These are phyloP conservation scores for Caiman crocodilus DNA, from an alignment of 2,797 vertebrate species.

Conservation along the genomic window DNA sequence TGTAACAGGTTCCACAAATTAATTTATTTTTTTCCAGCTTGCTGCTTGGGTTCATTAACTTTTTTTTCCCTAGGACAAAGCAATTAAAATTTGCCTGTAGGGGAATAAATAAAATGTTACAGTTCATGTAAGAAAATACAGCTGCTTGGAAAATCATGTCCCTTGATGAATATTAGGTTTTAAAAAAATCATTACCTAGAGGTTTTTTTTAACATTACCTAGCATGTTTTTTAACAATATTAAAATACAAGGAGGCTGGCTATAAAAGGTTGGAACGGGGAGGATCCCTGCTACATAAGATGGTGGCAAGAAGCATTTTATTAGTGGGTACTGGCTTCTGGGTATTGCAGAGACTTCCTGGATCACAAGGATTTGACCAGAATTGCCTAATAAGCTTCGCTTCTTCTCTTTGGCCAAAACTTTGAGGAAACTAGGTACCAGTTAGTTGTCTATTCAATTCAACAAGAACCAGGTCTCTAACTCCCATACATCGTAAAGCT, in stretches of 20 bases:
- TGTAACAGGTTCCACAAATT: not conserved
- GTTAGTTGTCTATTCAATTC: not conserved
- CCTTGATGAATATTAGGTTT: slow-evolving; percentile 21
- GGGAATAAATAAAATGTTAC: not conserved
- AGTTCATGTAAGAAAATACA: slow-evolving; percentile 10
- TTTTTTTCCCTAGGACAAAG: not conserved
- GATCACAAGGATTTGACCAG: not conserved
- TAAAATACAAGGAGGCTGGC: not conserved
- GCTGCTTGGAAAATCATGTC: not conserved
- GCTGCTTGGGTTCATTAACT: not conserved
- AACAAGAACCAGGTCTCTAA: too few relatives aligned
- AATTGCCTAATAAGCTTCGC: not conserved
- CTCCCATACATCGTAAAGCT: too few relatives aligned
- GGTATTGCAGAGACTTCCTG: not conserved
- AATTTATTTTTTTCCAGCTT: not conserved
- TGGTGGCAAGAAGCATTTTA: not conserved
- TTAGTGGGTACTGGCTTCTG: not conserved
- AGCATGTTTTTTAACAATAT: not conserved
- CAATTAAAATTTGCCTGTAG: not conserved
- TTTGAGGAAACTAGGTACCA: not conserved
- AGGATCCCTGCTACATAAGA: not conserved
- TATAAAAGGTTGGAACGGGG: not conserved
- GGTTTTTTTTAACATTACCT: not conserved
- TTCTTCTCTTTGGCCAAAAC: not conserved
- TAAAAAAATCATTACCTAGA: not conserved